Base-by-base conservation (phyloP, 2,888 invertebrate species). In the Flexamia atlantica region DNA sequence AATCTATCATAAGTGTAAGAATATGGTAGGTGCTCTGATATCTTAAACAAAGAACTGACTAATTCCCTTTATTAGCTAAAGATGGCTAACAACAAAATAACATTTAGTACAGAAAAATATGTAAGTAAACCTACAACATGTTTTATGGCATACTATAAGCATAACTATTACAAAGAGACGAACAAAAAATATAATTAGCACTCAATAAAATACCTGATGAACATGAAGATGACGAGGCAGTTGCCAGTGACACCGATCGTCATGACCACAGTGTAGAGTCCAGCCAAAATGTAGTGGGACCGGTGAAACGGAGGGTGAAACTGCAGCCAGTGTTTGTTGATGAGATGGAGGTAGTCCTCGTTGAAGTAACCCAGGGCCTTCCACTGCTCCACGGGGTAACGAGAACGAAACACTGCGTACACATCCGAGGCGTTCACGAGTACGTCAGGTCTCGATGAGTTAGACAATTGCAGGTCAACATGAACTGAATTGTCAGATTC, bases 301-400 rank as follows among this genome's bases (percentile, higher is more conserved):
- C 89, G 88, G 74, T 91, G 91, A 50, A 90, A 89, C 0, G 95
- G 94, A 1, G 95, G 95, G 30, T 92, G 91, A 89, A 94, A 96
- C 87, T 92, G 90, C 86, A 96, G 90, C 96, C 96, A 96, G 89
- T 95, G 94, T 0, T 92, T 91, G 90, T 95, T 95, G 85, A 96
- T 94, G 85, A 92, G 89, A 83, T 91, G 88, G 87, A 94, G 88
- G 87, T 92, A 93, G 85, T 92, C 92, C 53, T 93, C 93, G 4
- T 91, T 90, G 88, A 93, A 94, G 88, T 91, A 92, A 28, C 93
- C 93, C 84, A 90, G 88, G 70, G 90, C 87, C 85, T 89, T 89
- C 94, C 94, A 94, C 53, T 89, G 88, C 30, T 90, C 89, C 2
- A 91, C 88, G 0, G 91, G 90, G 88, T 90, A 90, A 25, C 86